Conservation (phyloP, 1,140 invertebrate species). For the Brachystomella parvula region DNA sequence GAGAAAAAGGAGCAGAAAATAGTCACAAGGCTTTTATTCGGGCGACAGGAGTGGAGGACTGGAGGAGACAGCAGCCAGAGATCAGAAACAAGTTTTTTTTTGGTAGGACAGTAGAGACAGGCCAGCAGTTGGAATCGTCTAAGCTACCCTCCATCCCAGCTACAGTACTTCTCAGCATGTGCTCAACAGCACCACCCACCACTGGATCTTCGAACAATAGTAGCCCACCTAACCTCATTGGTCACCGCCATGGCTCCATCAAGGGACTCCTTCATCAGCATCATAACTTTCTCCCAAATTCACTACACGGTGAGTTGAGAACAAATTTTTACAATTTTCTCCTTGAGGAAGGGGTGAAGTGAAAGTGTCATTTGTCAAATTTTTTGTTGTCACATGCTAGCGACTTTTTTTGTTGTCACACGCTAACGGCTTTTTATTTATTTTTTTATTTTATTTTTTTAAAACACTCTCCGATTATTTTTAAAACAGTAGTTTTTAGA, state of each 20-base stretch:
- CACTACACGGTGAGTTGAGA: not conserved
- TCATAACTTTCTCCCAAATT: not conserved
- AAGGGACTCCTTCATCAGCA: not conserved
- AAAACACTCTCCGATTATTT: not conserved
- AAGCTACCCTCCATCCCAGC: not conserved
- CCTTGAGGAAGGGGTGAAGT: not conserved
- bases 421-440: not conserved
- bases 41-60: no score
- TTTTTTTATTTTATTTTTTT: not conserved
- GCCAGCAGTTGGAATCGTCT: no score
- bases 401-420: not conserved
- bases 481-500: not conserved
- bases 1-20: not conserved
- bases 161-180: not conserved
- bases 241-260: not conserved
- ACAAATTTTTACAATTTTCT: no score
- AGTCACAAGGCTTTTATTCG: not conserved
- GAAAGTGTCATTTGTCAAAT: not conserved
- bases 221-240: not conserved
- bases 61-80: no score
- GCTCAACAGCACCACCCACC: not conserved
- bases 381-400: not conserved
- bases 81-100: no score
- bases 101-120: not conserved
- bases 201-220: not conserved